Evolutionary conservation across 2,797 vertebrate species (phyloP), one percentile per base, ranked within the genome.

Genomic region (Lagorchestes hirsutus): DNA sequence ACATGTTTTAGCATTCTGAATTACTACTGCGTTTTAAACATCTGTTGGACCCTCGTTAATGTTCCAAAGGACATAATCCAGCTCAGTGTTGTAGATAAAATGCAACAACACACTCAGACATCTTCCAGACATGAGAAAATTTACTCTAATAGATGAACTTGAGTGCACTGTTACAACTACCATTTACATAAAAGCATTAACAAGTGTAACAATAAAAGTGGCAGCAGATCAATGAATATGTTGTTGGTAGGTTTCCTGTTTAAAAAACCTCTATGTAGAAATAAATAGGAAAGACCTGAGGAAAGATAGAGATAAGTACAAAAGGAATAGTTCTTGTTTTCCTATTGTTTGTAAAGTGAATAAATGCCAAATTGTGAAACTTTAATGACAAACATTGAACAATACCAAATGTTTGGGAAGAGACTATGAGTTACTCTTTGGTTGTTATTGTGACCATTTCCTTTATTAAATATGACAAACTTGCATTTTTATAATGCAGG

Each of bases 331-430:
- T 9, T 2, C 31, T 96, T 95, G 46, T 95, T 96, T 97, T 93
- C 56, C 94, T 93, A 95, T 97, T 97, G 55, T 96, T 96, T 93
- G 74, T 94, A 93, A 92, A 96, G 18, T 13, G 97, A 97, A 95
- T 94, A 97, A 97, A 97, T 94, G 93, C 94, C 93, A 92, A 90
- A 93, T 97, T 97, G 95, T 96, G 92, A 93, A 98, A 98, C 92
- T 92, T 1, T 92, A 96, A 97, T 97, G 90, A 96, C 96, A 97
- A 97, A 96, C 94, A 96, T 55, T 12, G 29, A 96, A 97, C 90
- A 82, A 82, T 46, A 97, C 96, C 95, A 97, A 97, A 96, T 96
- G 95, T 96, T 97, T 96, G 94, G 62, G 96, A 97, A 97, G 16
- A 54, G 13, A 29, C 46, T 90, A 54, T 92, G 12, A 22, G n/a